These are phyloP conservation scores for Cottus gobio DNA, from an alignment of 2,113 vertebrate genomes.

Conservation along the genomic window DNA sequence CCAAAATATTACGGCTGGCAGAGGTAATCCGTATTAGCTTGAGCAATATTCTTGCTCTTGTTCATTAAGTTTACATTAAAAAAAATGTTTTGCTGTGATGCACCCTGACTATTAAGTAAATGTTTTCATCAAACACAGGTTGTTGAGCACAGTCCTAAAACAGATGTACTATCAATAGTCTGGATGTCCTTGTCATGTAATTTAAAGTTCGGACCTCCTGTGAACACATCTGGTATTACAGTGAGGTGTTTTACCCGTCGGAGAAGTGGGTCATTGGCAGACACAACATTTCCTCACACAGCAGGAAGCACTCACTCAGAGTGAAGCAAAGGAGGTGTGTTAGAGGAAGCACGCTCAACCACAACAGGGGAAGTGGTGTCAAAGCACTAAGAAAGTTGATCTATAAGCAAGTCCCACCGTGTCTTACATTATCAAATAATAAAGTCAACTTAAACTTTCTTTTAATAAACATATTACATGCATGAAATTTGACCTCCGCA, in stretches of 20 bases:
- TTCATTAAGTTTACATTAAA: neutral
- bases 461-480: neutral
- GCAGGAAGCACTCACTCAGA: conserved; percentile 47
- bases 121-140: neutral
- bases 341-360: conserved; percentile 57
- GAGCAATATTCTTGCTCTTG: neutral
- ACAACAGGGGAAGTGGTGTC: conserved; percentile 61
- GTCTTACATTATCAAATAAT: neutral
- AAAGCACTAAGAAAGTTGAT: conserved; percentile 5
- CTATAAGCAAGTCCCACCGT: neutral
- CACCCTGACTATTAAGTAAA: neutral
- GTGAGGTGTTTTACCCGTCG: neutral
- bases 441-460: neutral
- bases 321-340: conserved; percentile 39
- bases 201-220: neutral
- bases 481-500: neutral
- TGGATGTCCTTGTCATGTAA: neutral
- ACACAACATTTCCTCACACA: conserved; percentile 18
- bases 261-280: neutral
- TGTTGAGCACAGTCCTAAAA: neutral
- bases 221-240: neutral
- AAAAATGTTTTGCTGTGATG: neutral
- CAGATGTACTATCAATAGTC: neutral
- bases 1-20: neutral
- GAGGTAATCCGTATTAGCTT: neutral